Conservation (phyloP, 2,113 vertebrate species). For the Amphiprion percula region DNA sequence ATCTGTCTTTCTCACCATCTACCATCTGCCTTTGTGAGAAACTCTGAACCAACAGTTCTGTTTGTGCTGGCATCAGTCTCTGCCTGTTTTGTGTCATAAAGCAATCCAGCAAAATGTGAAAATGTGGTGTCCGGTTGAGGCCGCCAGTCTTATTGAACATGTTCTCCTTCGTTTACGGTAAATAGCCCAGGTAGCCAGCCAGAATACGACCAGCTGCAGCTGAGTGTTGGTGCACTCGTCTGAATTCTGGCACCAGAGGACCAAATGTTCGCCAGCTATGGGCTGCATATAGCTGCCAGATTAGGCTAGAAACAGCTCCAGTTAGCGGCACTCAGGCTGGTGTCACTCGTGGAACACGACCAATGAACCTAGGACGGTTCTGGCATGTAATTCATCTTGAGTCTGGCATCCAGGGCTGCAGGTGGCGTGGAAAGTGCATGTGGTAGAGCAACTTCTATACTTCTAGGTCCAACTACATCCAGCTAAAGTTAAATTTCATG, state of each 20-base stretch:
- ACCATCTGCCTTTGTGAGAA: conserved; percentile 45
- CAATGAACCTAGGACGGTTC: conserved; percentile 16
- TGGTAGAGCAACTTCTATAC: neutral
- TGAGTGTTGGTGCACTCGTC: conserved; percentile 30
- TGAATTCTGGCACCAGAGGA: conserved; percentile 28
- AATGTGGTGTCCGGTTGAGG: neutral
- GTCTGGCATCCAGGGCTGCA: conserved; percentile 9
- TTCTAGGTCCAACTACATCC: no score
- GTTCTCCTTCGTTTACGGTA: conserved; percentile 11
- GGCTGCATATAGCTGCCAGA: conserved; percentile 5
- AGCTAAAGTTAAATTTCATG: neutral
- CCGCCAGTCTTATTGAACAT: conserved; percentile 10
- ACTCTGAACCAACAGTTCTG: conserved; percentile 19
- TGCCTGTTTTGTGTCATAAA: conserved; percentile 49
- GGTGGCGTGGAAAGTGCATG: neutral
- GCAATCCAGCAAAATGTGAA: neutral
- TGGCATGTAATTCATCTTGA: conserved; percentile 13
- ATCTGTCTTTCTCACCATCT: conserved; percentile 40
- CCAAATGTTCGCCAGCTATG: conserved; percentile 21
- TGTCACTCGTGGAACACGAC: conserved; percentile 49
- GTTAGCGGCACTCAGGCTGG: conserved; percentile 29
- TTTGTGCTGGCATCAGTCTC: conserved; percentile 32
- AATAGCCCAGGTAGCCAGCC: conserved; percentile 17
- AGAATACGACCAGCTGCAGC: conserved; percentile 9
- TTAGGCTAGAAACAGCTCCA: conserved; percentile 34